A percentile compares a stretch with the other conserved stretches of the same genome.
Evolutionary conservation across 2,113 vertebrate species (phyloP).

Genomic region (Eidolon helvum): DNA sequence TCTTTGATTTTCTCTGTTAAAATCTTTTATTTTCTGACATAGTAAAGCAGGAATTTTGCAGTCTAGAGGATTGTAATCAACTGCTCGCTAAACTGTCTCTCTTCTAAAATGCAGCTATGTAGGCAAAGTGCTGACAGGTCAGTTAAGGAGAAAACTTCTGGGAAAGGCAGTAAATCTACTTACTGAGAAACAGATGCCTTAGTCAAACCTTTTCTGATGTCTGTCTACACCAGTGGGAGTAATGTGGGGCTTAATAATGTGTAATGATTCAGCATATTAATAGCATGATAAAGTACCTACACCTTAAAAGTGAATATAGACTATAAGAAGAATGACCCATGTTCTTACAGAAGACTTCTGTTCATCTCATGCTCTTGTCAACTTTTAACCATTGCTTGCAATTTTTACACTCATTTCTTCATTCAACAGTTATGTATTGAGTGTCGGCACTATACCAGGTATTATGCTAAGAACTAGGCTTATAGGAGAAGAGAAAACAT

Average conservation of each 20-base stretch:
- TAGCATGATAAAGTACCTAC: background rate
- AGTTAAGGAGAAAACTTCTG: background rate
- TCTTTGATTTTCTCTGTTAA: background rate
- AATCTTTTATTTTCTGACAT: background rate
- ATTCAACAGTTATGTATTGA: background rate
- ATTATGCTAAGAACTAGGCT: background rate
- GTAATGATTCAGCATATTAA: background rate
- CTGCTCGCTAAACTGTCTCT: background rate
- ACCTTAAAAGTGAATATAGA: background rate
- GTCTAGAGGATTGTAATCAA: background rate
- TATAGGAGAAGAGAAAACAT: background rate
- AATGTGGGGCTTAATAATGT: background rate
- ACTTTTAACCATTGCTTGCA: background rate
- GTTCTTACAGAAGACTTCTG: background rate
- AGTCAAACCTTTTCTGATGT: background rate
- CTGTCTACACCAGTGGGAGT: background rate
- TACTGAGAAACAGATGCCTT: background rate
- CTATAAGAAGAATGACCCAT: background rate
- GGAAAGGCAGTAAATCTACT: background rate
- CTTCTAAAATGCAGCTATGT: background rate
- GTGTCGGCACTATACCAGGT: background rate
- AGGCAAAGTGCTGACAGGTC: background rate
- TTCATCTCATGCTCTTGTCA: background rate
- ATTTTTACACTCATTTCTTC: background rate
- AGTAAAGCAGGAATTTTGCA: background rate